phyloP scores from a whole-genome alignment of 2,888 invertebrate genomes.

The Tinea trinotella region DNA sequence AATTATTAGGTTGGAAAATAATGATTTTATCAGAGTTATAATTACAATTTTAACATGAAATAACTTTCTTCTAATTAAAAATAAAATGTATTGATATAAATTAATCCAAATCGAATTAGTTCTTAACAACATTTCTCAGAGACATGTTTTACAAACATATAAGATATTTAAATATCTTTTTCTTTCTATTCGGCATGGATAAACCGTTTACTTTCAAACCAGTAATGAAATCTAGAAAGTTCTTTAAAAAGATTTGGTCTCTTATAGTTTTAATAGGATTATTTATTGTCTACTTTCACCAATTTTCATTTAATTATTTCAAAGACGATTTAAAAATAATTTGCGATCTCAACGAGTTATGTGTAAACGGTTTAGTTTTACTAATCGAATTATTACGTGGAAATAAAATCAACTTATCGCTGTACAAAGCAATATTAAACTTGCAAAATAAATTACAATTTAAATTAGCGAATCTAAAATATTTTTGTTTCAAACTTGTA shows the following conservation, averaged over 20 bases:
- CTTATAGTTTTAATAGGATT: slow-evolving; percentile 26
- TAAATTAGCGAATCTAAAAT: slow-evolving; percentile 25
- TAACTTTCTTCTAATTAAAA: too few relatives aligned
- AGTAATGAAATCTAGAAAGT: neutral
- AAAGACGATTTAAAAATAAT: slow-evolving; percentile 30
- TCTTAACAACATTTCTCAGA: too few relatives aligned
- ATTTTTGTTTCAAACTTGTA: slow-evolving; percentile 34
- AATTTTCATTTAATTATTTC: slow-evolving; percentile 22
- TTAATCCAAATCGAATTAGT: too few relatives aligned
- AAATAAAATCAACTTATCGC: slow-evolving; percentile 25
- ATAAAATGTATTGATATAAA: too few relatives aligned
- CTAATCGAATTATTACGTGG: slow-evolving; percentile 27
- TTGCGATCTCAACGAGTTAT: slow-evolving; percentile 30
- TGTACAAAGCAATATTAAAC: slow-evolving; percentile 29
- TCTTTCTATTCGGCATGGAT: slow-evolving; percentile 30
- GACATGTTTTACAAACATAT: neutral
- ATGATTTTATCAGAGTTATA: too few relatives aligned
- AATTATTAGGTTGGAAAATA: too few relatives aligned
- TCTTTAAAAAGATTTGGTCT: slow-evolving; percentile 29
- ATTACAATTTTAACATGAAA: too few relatives aligned
- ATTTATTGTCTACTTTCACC: slow-evolving; percentile 24
- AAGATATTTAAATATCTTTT: slow-evolving; percentile 29
- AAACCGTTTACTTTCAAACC: slow-evolving; percentile 29
- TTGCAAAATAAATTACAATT: slow-evolving; percentile 28
- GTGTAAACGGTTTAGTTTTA: slow-evolving; percentile 29